A percentile compares a stretch with the other conserved stretches of the same genome.
phyloP scores from a whole-genome alignment of 2,113 vertebrate species.

The Crocuta crocuta region DNA sequence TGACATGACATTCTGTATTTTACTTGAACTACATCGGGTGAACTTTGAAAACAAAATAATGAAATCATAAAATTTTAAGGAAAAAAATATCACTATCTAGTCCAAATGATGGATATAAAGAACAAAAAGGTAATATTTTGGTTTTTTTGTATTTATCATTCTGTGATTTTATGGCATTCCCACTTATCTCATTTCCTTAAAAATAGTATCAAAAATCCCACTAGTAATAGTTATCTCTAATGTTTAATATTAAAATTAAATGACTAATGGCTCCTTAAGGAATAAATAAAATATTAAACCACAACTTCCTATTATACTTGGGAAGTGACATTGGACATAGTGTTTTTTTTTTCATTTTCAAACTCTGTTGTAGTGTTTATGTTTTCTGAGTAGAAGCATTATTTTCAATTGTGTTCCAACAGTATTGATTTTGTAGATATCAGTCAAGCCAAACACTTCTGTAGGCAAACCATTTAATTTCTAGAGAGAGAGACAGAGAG shows the following conservation, averaged over 20 bases:
- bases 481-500: neutral
- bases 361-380: neutral
- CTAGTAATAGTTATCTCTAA: neutral
- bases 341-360: neutral
- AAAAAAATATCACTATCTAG: neutral
- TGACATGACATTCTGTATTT: conserved; percentile 13
- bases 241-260: conserved; percentile 19
- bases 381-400: neutral
- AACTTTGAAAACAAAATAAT: conserved; percentile 39
- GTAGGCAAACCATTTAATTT: neutral
- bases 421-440: neutral
- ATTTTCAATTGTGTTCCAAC: neutral
- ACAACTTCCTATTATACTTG: neutral
- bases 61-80: neutral
- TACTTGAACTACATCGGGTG: neutral
- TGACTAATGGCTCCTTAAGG: neutral
- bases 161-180: neutral
- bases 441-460: neutral
- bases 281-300: conserved; percentile 16
- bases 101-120: neutral
- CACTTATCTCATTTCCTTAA: neutral
- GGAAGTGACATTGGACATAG: neutral
- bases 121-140: neutral
- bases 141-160: neutral
- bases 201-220: neutral